Evolutionary conservation across 2,113 vertebrate species (phyloP).

Genomic region (Gorsachius goisagi): DNA sequence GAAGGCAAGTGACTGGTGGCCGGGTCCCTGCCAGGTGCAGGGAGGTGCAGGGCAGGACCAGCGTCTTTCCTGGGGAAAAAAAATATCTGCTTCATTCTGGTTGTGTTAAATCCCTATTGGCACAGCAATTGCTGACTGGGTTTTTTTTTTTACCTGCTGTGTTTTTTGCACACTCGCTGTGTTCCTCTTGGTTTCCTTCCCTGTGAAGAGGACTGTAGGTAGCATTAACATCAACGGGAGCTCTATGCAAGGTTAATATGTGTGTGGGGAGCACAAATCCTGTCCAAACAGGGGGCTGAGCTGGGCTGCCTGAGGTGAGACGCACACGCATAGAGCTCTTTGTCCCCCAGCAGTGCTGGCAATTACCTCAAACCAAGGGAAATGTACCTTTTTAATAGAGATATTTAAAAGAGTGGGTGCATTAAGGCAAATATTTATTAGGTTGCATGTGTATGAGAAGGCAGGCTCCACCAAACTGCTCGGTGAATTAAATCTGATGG

Average conservation of each 20-base stretch:
- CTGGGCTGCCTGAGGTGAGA: background rate
- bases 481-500: background rate
- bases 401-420: background rate
- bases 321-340: background rate
- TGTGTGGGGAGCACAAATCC: background rate
- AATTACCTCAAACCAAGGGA: background rate
- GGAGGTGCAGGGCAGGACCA: background rate
- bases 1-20: background rate
- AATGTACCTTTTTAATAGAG: background rate
- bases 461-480: background rate
- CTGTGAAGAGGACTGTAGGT: background rate
- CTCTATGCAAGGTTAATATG: background rate
- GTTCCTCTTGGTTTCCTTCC: background rate
- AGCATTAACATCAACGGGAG: background rate
- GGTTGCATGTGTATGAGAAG: background rate
- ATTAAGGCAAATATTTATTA: constrained; percentile 25
- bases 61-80: background rate
- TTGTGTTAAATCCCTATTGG: background rate
- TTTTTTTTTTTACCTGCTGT: background rate
- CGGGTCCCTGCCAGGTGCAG: background rate
- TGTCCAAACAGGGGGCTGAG: background rate
- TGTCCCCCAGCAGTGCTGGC: background rate
- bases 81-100: background rate
- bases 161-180: background rate
- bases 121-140: background rate